A percentile compares a stretch with the other conserved stretches of the same genome.
Conservation (phyloP, 1,140 invertebrate genomes). For the Hyles euphorbiae region DNA sequence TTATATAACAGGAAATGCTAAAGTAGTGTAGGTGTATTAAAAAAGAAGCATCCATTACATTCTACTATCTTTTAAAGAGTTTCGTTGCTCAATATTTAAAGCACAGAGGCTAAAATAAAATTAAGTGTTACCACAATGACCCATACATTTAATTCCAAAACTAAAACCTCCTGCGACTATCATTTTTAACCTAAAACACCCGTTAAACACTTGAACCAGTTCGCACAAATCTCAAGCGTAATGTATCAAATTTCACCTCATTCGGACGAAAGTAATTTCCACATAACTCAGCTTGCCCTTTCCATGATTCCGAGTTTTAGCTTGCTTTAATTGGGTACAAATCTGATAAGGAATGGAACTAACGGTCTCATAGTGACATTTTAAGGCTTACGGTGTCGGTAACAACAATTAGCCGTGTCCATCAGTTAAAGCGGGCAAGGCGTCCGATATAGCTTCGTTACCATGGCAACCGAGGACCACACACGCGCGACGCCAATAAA, state of each 20-base stretch:
- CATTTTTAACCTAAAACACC: too few relatives aligned
- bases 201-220: too few relatives aligned
- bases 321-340: conserved; percentile 24
- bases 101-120: too few relatives aligned
- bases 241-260: too few relatives aligned
- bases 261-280: too few relatives aligned
- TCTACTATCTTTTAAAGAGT: too few relatives aligned
- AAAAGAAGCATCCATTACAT: neutral
- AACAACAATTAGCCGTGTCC: conserved; percentile 62
- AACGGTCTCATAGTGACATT: conserved; percentile 45
- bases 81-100: too few relatives aligned
- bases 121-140: too few relatives aligned
- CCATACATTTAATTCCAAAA: too few relatives aligned
- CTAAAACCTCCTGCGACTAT: too few relatives aligned
- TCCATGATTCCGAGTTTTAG: conserved; percentile 12
- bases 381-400: conserved; percentile 41
- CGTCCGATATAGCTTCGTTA: conserved; percentile 47
- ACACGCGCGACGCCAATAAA: conserved; percentile 49
- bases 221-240: too few relatives aligned
- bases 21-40: neutral
- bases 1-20: too few relatives aligned
- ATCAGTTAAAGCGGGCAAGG: conserved; percentile 53
- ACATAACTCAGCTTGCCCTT: neutral
- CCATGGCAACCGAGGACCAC: conserved; percentile 65
- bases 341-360: conserved; percentile 31